Base-by-base conservation (phyloP, 2,888 invertebrate genomes). In the Leucophora obtusa region DNA sequence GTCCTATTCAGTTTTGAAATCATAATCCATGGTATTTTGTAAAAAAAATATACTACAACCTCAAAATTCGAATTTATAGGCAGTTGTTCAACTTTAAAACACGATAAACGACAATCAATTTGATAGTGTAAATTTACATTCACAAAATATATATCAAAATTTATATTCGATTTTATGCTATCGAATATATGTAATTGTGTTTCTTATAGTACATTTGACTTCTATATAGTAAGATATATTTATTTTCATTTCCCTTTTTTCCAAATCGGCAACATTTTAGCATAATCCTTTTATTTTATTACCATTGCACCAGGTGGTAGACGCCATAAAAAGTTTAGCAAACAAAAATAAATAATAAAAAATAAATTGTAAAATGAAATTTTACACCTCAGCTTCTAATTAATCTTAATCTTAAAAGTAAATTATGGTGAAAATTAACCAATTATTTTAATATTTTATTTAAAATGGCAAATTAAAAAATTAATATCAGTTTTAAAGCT, bases 401-500 rank as follows among this genome's bases (percentile, higher is more conserved):
- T 38, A 2, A 38, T 38, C 38, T 38, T 38, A 38, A 38, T 11
- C 2, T 38, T 38, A 1, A 6, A 38, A 38, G 14, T 38, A 38
- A 38, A 38, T 38, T 38, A 11, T 38, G 6, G 14, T 14, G 38
- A 38, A 38, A 38, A 38, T 38, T 38, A 38, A 11, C 11, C 0
- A 38, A 9, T 38, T 11, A 38, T 38, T 38, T 38, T 38, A 11
- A 38, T 14, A 11, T 9, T 11, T 38, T 14, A 11, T 11, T 38
- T 14, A 10, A 38, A 11, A 62, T 33, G 56, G 15, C 15, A 62
- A 24, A 62, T 43, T 15, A 43, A 62, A 62, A 43, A 21, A 9
- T 33, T 63, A 18, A 50, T 62, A 62, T 15, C 28, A 50, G 50
- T 60, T 60, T 21, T 1, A 8, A 60, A 43, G 24, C 10, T 62